Evolutionary conservation across 2,888 invertebrate genomes (phyloP), one percentile per base, ranked within the genome.

Genomic region (Scaeva pyrastri): DNA sequence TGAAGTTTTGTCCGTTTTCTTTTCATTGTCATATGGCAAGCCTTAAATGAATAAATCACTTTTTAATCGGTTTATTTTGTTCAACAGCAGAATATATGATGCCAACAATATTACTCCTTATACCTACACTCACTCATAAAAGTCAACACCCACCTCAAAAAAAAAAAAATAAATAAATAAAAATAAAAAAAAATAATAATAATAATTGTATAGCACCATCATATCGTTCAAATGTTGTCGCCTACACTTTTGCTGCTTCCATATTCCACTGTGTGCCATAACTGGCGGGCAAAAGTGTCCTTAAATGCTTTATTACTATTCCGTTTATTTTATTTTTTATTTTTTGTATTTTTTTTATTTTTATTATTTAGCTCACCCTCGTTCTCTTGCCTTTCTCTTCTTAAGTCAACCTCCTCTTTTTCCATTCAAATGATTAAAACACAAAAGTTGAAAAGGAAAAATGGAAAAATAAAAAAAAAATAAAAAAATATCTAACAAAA

Each of bases 281-380:
- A 68, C 73, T 56, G 75, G 39, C 43, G 58, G 75, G 62, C 71
- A 60, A 64, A 70, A 23, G 56, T 66, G 60, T 36, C 74, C 71
- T 74, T 79, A 75, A 84, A 79, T 75, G 71, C 71, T 84, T 75
- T 71, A 84, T 84, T 74, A 64, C 43, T 68, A 52, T 68, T 68
- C 52, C 68, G 48, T 45, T 64, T 41, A 45, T 39, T 62, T 43
- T 62, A 16, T 50, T 50, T n/a, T 48, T 66, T 16, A 26, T 19
- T 48, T 23, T 19, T 14, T 5, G 31, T 21, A 36, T 26, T 19
- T 8, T 5, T 39, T 62, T 26, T 62, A 16, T 50, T 50, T 50
- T 66, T 19, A 31, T 21, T 50, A n/a, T 19, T 14, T 5, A 31
- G 8, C 19, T 48, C 11, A 16, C 6, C 19, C 48, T 66, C 21